phyloP scores from a whole-genome alignment of 1,140 invertebrate genomes.

The Hyles vespertilio region DNA sequence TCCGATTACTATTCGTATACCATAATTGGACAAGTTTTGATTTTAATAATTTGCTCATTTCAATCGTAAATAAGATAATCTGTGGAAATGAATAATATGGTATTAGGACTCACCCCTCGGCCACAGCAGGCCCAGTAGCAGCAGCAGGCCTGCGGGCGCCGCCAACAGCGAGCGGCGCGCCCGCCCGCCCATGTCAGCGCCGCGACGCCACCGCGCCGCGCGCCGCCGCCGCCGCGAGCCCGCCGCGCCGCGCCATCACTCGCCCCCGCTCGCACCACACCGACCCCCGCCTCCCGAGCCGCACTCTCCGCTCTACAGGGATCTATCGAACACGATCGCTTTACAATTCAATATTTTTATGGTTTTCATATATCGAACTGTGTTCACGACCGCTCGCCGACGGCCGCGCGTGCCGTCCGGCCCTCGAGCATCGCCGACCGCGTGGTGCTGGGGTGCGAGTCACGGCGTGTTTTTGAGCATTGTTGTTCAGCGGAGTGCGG shows the following conservation, averaged over 20 bases:
- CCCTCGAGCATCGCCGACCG: slow-evolving; percentile 60
- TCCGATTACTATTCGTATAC: too few species aligned
- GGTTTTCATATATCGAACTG: slow-evolving; percentile 67
- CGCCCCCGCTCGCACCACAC: slow-evolving; percentile 44
- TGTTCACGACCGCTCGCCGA: slow-evolving; percentile 62
- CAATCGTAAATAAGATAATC: too few species aligned
- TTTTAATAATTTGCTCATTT: too few species aligned
- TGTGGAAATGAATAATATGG: too few species aligned
- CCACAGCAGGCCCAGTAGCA: slow-evolving; percentile 66
- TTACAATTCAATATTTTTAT: slow-evolving; percentile 56
- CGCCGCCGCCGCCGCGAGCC: slow-evolving; percentile 44
- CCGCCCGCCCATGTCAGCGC: slow-evolving; percentile 69
- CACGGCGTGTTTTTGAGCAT: slow-evolving; percentile 68
- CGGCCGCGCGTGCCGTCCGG: slow-evolving; percentile 64
- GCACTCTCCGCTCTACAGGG: slow-evolving; percentile 56
- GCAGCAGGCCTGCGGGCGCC: slow-evolving; percentile 67
- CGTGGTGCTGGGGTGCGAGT: slow-evolving; percentile 50
- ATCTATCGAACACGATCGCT: slow-evolving; percentile 57
- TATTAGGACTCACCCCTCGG: slow-evolving; percentile 49
- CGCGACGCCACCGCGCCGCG: slow-evolving; percentile 61
- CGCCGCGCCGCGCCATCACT: slow-evolving; percentile 52
- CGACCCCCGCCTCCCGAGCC: slow-evolving; percentile 52
- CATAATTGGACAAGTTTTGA: too few species aligned
- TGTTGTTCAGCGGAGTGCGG: slow-evolving; percentile 71
- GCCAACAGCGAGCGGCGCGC: slow-evolving; percentile 64